phyloP scores from a whole-genome alignment of 1,140 invertebrate species.

The Calosoma granatense region DNA sequence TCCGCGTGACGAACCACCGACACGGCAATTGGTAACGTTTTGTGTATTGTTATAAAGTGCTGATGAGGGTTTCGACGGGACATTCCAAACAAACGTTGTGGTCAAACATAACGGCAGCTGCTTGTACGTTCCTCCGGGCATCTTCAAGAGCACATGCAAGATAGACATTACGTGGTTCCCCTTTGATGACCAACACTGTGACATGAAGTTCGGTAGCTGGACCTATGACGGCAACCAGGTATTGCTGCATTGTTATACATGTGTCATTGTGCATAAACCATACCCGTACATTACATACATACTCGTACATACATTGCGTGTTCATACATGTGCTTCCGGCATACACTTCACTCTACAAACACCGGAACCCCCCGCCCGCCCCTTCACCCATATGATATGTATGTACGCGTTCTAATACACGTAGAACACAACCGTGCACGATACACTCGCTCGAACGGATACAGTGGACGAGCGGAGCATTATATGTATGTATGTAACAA shows the following conservation, averaged over 20 bases:
- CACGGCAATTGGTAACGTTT: background rate
- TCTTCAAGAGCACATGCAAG: constrained; percentile 98
- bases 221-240: constrained; percentile 89
- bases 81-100: constrained; percentile 95
- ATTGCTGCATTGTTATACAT: constrained; percentile 30
- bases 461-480: too few relatives aligned
- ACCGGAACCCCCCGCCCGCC: too few relatives aligned
- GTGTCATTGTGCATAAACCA: constrained; percentile 13
- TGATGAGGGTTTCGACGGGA: constrained; percentile 96
- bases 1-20: background rate
- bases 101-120: constrained; percentile 91
- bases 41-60: constrained; percentile 55
- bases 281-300: constrained; percentile 12
- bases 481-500: too few relatives aligned
- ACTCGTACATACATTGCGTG: constrained; percentile 14
- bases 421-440: too few relatives aligned
- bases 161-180: constrained; percentile 99
- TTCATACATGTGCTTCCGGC: background rate
- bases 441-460: too few relatives aligned
- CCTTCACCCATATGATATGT: too few relatives aligned
- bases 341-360: too few relatives aligned
- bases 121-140: constrained; percentile 93
- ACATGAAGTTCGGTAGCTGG: constrained; percentile 94
- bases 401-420: too few relatives aligned
- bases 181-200: constrained; percentile 95